Conservation (phyloP, 2,797 vertebrate genomes). For the Pseudochirops corinnae region DNA sequence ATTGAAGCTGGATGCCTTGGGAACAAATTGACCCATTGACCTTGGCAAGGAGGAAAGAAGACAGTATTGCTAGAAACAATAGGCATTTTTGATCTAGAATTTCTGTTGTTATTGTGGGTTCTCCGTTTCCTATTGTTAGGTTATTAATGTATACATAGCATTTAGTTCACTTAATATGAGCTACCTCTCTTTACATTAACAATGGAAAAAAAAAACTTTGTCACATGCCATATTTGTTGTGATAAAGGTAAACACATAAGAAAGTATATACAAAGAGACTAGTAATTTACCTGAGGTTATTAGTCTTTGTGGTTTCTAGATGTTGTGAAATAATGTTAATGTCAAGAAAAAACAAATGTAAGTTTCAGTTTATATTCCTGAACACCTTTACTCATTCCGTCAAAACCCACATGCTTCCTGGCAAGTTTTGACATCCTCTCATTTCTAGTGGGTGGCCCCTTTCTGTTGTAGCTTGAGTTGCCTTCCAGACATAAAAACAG, state of each 20-base stretch:
- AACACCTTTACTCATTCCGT: neutral
- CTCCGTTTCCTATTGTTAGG: neutral
- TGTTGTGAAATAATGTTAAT: neutral
- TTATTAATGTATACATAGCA: neutral
- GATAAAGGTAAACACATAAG: neutral
- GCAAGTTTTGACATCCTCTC: neutral
- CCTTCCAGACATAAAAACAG: neutral
- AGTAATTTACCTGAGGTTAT: neutral
- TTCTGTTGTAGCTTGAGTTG: neutral
- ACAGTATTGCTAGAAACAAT: neutral
- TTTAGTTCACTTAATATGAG: neutral
- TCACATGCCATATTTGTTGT: neutral
- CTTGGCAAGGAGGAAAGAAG: neutral
- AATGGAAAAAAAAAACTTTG: neutral
- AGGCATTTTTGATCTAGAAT: neutral
- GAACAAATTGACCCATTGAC: neutral
- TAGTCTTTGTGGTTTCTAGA: neutral
- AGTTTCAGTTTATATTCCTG: neutral
- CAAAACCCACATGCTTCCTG: neutral
- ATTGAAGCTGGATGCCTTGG: neutral
- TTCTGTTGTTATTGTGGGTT: neutral
- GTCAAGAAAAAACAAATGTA: slow-evolving; percentile 7
- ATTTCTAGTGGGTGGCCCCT: neutral
- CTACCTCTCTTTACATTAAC: neutral
- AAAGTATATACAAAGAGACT: neutral